Base-by-base conservation (phyloP, 2,888 invertebrate species). In the Himalopsyche anomala region DNA sequence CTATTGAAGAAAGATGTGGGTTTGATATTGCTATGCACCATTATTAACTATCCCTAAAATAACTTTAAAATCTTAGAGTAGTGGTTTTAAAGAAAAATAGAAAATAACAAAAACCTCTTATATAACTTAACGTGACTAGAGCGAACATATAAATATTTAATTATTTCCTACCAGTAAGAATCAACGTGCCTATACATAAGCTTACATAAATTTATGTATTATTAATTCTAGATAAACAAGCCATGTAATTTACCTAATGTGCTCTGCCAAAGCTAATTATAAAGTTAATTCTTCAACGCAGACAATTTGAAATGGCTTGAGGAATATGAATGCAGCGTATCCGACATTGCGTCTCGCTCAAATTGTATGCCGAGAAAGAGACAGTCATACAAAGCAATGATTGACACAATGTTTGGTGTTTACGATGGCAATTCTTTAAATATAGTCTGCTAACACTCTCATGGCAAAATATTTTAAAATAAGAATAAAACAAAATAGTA, bases 241-340 rank as follows among this genome's bases (percentile, higher is more conserved):
- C 74, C 74, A 74, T 74, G 74, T 74, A 74, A 74, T 74, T 74
- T 36, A 74, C 38, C 82, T 82, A 82, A 82, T 82, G 82, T 55
- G 82, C 82, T 38, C 74, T 54, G 82, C 54, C 82, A 54, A 54
- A 55, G 82, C 82, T 82, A 82, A 82, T 82, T 82, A 82, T 82
- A 55, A 82, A 82, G 82, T 82, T 55, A 82, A 82, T 82, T 82
- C 55, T 36, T 38, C 82, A 82, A 82, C 17, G 38, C 82, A 82
- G 82, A 55, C 82, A 82, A 82, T 82, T 82, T 82, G 55, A 82
- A 82, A 54, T 56, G n/a, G 82, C n/a, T 55, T 82, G 17, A 38
- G 38, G 51, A 82, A 38, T 82, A 55, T 38, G 82, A 82, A 82
- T 54, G 82, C 82, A 82, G 28, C 54, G 54, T 82, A 55, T 55